phyloP scores from a whole-genome alignment of 2,888 invertebrate species.

The Troides aeacus region DNA sequence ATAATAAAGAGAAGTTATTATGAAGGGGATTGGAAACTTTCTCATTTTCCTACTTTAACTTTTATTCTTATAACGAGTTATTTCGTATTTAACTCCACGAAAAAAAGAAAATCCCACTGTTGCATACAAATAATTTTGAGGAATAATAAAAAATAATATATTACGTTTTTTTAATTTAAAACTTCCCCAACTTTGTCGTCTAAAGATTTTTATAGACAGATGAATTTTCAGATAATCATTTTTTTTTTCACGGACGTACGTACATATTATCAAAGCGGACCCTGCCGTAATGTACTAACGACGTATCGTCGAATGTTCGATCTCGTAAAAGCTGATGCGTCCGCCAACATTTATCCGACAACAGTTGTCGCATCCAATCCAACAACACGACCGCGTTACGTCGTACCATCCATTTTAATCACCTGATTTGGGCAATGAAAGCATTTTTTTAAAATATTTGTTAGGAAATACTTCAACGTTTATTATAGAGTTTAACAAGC shows the following conservation, averaged over 20 bases:
- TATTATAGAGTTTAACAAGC: not conserved
- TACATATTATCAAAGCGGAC: not conserved
- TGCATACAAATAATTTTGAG: too few relatives aligned
- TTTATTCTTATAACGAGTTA: too few relatives aligned
- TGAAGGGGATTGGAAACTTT: too few relatives aligned
- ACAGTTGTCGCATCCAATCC: constrained; percentile 9
- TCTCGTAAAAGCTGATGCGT: constrained; percentile 21
- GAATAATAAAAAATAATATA: too few relatives aligned
- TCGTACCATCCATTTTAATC: constrained; percentile 5
- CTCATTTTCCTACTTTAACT: too few relatives aligned
- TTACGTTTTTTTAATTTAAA: too few relatives aligned
- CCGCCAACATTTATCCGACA: constrained; percentile 12
- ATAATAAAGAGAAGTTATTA: too few relatives aligned
- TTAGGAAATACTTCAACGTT: not conserved
- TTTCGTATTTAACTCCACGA: too few relatives aligned
- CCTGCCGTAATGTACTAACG: not conserved
- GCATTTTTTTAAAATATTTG: not conserved
- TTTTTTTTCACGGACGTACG: not conserved
- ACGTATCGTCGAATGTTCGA: constrained; percentile 8
- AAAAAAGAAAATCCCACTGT: too few relatives aligned
- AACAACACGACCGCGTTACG: constrained; percentile 2
- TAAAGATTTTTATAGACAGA: too few relatives aligned
- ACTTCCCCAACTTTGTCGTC: too few relatives aligned
- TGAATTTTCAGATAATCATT: too few relatives aligned
- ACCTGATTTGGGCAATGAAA: not conserved